Conservation (phyloP, 2,113 vertebrate species). For the Ranitomeya variabilis region DNA sequence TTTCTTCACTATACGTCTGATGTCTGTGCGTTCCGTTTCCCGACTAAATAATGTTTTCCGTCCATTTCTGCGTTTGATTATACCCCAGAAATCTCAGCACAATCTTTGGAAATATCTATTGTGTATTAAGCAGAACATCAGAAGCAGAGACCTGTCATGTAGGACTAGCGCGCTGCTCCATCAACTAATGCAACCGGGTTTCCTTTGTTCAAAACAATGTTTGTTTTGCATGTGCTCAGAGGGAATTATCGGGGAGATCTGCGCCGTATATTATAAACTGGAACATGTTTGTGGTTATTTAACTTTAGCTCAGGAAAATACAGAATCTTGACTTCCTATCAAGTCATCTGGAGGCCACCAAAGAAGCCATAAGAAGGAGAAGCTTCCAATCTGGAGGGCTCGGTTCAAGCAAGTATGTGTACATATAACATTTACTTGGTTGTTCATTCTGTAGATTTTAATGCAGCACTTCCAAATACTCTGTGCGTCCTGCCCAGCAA, state of each 20-base stretch:
- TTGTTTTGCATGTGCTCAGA: neutral
- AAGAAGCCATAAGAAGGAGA: neutral
- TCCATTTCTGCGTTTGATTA: constrained; percentile 19
- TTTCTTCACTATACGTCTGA: neutral
- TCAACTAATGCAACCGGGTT: neutral
- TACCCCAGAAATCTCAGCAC: constrained; percentile 2
- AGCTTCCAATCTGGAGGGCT: too few relatives aligned
- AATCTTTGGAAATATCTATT: constrained; percentile 26
- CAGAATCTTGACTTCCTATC: neutral
- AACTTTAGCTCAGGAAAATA: neutral
- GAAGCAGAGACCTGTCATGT: neutral
- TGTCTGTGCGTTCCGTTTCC: neutral
- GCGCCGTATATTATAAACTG: neutral
- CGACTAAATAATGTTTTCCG: neutral
- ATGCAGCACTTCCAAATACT: too few relatives aligned
- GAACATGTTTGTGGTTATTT: constrained; percentile 2
- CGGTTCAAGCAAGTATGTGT: too few relatives aligned
- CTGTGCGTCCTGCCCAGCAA: too few relatives aligned
- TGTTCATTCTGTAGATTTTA: too few relatives aligned
- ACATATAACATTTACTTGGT: too few relatives aligned
- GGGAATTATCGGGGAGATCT: constrained; percentile 5
- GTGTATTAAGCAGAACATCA: constrained; percentile 35
- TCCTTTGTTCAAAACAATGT: neutral
- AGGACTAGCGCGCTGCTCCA: rapidly evolving
- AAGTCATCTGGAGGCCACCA: constrained; percentile 3